phyloP scores from a whole-genome alignment of 2,888 invertebrate genomes.

The Oegoconia quadripuncta region DNA sequence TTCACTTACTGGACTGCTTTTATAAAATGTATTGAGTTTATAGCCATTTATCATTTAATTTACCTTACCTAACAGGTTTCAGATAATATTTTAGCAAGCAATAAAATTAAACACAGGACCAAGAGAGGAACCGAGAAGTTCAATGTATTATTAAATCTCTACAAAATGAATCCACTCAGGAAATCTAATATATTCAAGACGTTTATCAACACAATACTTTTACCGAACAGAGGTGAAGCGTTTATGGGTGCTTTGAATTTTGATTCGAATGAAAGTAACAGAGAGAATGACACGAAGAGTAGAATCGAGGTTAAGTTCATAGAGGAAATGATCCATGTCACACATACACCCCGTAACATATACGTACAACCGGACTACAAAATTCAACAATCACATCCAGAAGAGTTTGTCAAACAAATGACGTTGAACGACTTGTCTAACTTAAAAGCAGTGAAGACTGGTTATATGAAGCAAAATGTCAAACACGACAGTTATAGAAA shows the following conservation, averaged over 20 bases:
- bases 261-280: constrained; percentile 46
- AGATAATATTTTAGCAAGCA: neutral
- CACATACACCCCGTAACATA: constrained; percentile 12
- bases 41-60: no score
- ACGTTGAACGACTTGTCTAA: constrained; percentile 12
- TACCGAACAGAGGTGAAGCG: constrained; percentile 29
- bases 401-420: constrained; percentile 28
- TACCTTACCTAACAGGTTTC: neutral
- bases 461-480: neutral
- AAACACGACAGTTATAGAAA: neutral
- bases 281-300: constrained; percentile 29
- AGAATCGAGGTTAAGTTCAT: constrained; percentile 34
- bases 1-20: no score
- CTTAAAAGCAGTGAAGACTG: constrained; percentile 9
- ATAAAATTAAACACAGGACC: neutral
- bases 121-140: constrained; percentile 39
- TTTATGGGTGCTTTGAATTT: constrained; percentile 33
- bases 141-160: constrained; percentile 47
- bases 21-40: no score
- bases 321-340: constrained; percentile 34
- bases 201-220: constrained; percentile 44
- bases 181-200: constrained; percentile 47
- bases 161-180: constrained; percentile 57
- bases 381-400: constrained; percentile 25
- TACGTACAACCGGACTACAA: constrained; percentile 24